phyloP scores from a whole-genome alignment of 1,140 invertebrate genomes.

The Bradysia coprophila region DNA sequence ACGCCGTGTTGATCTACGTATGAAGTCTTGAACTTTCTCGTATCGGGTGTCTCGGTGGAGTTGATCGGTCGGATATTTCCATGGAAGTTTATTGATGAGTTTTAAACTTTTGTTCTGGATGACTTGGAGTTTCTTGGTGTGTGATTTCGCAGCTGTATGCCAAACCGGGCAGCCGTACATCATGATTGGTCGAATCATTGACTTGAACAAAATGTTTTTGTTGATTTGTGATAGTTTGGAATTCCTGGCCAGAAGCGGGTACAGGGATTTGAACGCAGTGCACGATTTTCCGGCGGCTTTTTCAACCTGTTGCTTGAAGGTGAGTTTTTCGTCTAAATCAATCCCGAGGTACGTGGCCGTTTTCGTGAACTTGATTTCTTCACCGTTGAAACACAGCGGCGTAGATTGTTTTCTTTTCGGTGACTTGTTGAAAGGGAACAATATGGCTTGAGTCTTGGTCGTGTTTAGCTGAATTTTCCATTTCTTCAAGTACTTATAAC shows the following conservation, averaged over 20 bases:
- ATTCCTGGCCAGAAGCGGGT: not conserved
- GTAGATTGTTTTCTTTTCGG: not conserved
- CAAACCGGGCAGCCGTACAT: constrained; percentile 8
- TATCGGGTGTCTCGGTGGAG: not conserved
- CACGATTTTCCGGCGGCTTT: not conserved
- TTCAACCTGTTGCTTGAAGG: not conserved
- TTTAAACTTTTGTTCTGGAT: constrained; percentile 13
- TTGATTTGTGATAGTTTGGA: constrained; percentile 8
- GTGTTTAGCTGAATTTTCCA: not conserved
- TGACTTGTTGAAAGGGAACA: not conserved
- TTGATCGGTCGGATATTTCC: not conserved
- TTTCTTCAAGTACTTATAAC: not conserved
- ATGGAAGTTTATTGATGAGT: constrained; percentile 7
- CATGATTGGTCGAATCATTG: constrained; percentile 6
- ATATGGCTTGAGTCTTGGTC: not conserved
- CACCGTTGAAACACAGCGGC: not conserved
- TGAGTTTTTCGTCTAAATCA: not conserved
- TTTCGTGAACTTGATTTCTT: not conserved
- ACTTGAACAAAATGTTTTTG: constrained; percentile 8
- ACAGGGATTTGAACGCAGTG: not conserved
- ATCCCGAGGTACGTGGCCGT: not conserved
- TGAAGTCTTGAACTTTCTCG: too few species aligned
- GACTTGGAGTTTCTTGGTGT: constrained; percentile 8
- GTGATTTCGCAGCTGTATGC: constrained; percentile 4
- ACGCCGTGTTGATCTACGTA: too few species aligned